Base-by-base conservation (phyloP, 2,888 invertebrate species). In the Plagodis pulveraria region DNA sequence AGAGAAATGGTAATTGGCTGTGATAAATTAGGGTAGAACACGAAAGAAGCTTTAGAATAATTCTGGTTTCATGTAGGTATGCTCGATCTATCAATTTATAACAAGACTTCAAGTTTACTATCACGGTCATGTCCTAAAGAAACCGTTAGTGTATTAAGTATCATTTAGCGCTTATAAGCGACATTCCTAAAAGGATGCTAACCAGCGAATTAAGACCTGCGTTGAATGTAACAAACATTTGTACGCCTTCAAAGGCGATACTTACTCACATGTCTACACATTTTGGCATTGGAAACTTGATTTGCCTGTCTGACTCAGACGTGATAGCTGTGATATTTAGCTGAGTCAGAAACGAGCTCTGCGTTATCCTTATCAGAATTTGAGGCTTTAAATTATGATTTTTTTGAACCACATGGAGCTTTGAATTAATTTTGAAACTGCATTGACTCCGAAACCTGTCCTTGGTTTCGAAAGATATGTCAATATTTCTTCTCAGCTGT, bases 81-180 rank as follows among this genome's bases (percentile, higher is more conserved):
- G 1, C 22, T 22, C 22, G 4, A 22, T 22, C 22, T 22, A 4
- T 22, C 36, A 4, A 36, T 36, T 36, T 36, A 36, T 5, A 40
- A 9, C 40, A 40, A 22, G 2, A 40, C 40, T 6, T 40, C 10
- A 10, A 9, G 40, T 40, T 10, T 5, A 10, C 10, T 10, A 10
- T 40, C 9, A 40, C 40, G 10, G 10, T 40, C 10, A 10, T 0
- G 2, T 10, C 10, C 40, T 8, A 40, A 40, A 40, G 40, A 22
- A 40, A 10, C 40, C 40, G 40, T 40, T 40, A 40, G 8, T 5
- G 10, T 1, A 22, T 22, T 1, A 2, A 22, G 22, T 44, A 48
- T n/a, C 38, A 52, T 34, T 57, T 57, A 52, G 52, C 57, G 51
- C 42, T 43, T 47, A 34, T 41, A 55, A 34, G 45, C 40, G 32